Evolutionary conservation across 2,113 vertebrate species (phyloP).

Genomic region (Chascanopsetta lugubris): DNA sequence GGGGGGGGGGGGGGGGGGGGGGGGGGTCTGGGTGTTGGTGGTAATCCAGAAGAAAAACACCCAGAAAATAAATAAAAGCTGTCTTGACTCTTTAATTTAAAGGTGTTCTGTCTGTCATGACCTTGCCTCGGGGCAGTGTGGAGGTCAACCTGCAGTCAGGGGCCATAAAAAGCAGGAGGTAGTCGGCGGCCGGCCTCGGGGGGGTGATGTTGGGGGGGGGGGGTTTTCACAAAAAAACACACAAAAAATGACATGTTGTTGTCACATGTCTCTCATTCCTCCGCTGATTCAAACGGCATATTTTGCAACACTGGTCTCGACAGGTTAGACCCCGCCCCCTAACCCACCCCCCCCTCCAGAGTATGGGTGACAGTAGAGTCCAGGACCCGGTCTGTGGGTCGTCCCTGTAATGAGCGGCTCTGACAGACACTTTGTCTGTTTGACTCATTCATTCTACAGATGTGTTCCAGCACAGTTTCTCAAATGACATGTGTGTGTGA

Average conservation of each 20-base stretch:
- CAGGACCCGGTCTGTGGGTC: background rate
- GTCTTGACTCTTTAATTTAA: slow-evolving; percentile 52
- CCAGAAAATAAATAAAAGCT: slow-evolving; percentile 35
- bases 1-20: no score
- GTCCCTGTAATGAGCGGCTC: slow-evolving; percentile 38
- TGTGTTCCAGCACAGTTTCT: slow-evolving; percentile 32
- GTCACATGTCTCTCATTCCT: slow-evolving; percentile 40
- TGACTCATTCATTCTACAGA: slow-evolving; percentile 41
- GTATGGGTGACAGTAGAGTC: slow-evolving; percentile 43
- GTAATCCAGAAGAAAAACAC: slow-evolving; percentile 16
- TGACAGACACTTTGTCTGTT: slow-evolving; percentile 43
- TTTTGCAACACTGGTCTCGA: slow-evolving; percentile 5
- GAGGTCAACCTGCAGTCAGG: slow-evolving; percentile 56
- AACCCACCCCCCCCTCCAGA: background rate
- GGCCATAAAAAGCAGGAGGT: slow-evolving; percentile 48
- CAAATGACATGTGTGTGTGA: slow-evolving; percentile 35
- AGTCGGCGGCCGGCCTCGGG: slow-evolving; percentile 15
- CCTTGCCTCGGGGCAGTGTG: slow-evolving; percentile 38
- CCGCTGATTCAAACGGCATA: slow-evolving; percentile 13
- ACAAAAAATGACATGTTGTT: slow-evolving; percentile 12
- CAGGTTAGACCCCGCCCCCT: no score
- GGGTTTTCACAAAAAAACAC: background rate
- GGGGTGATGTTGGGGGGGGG: background rate
- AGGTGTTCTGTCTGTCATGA: slow-evolving; percentile 23
- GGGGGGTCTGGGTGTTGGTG: background rate